A percentile compares a stretch with the other conserved stretches of the same genome.
phyloP scores from a whole-genome alignment of 1,140 invertebrate species.

The Eupeodes corollae region DNA sequence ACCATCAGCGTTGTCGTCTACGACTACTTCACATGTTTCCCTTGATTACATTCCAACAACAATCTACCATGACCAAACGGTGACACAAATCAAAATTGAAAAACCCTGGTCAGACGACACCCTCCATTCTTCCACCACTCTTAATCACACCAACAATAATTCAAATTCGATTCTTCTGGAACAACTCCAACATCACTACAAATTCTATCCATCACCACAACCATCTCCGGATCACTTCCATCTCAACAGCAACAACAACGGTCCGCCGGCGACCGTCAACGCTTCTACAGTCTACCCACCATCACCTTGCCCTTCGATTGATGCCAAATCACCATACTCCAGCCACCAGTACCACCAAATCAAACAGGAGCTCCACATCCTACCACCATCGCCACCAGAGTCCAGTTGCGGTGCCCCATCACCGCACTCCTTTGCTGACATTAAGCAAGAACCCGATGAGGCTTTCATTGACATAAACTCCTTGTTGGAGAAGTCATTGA shows the following conservation, averaged over 20 bases:
- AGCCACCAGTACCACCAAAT: conserved; percentile 7
- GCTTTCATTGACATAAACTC: conserved; percentile 30
- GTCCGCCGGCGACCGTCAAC: not conserved
- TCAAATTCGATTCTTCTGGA: too few species aligned
- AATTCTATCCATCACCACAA: conserved; percentile 30
- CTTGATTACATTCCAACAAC: conserved; percentile 2
- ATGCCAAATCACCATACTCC: conserved; percentile 6
- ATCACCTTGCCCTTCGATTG: conserved; percentile 30
- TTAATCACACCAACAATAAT: too few species aligned
- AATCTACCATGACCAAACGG: conserved; percentile 11
- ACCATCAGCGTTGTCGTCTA: not conserved
- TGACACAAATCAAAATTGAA: conserved; percentile 32
- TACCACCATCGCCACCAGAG: conserved; percentile 36
- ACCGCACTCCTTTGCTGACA: conserved; percentile 19
- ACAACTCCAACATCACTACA: conserved; percentile 19
- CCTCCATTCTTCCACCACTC: conserved; percentile 2
- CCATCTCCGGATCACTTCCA: conserved; percentile 21
- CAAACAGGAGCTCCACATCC: conserved; percentile 33
- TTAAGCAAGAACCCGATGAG: conserved; percentile 19
- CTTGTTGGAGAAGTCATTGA: conserved; percentile 21
- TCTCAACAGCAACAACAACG: not conserved
- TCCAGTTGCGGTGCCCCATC: conserved; percentile 36
- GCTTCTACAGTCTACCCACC: conserved; percentile 7
- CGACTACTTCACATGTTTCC: not conserved
- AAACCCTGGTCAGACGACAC: conserved; percentile 18